Percentiles rank a stretch among this genome's conserved stretches.
Conservation (phyloP, 2,888 invertebrate species). For the Drosophila flavopinicola region DNA sequence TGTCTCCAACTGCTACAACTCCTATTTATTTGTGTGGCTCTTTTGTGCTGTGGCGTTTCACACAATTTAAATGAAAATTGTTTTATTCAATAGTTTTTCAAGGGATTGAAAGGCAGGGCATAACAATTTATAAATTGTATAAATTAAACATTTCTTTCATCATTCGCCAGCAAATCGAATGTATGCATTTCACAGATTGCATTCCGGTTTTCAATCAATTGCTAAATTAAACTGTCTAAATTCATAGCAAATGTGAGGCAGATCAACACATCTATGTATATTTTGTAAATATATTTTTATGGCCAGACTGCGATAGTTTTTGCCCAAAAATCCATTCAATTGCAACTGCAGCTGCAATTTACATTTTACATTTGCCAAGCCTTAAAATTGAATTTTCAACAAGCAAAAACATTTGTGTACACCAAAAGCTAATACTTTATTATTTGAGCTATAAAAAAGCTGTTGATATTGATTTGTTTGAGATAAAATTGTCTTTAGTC, state of each 20-base stretch:
- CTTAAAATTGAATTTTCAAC: conserved; percentile 39
- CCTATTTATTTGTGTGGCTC: conserved; percentile 5
- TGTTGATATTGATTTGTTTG: conserved; percentile 16
- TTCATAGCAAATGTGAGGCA: conserved; percentile 49
- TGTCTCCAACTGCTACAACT: neutral
- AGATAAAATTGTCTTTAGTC: conserved; percentile 3
- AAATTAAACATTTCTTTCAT: conserved; percentile 53
- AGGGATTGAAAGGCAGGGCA: conserved; percentile 5
- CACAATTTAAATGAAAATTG: conserved; percentile 29
- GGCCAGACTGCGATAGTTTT: neutral
- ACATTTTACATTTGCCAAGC: conserved; percentile 3
- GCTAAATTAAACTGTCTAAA: conserved; percentile 57
- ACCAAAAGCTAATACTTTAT: conserved; percentile 15
- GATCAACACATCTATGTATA: conserved; percentile 32
- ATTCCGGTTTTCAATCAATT: conserved; percentile 63
- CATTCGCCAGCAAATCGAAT: conserved; percentile 50
- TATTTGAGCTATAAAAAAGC: conserved; percentile 20
- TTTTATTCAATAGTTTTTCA: conserved; percentile 40
- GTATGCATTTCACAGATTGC: conserved; percentile 54
- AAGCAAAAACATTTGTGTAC: conserved; percentile 1
- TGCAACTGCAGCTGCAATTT: neutral
- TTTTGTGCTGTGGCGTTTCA: conserved; percentile 7
- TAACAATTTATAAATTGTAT: conserved; percentile 48
- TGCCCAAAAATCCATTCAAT: conserved; percentile 6
- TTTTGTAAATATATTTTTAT: neutral